Conservation (phyloP, 2,797 vertebrate genomes). For the Staurois parvus region DNA sequence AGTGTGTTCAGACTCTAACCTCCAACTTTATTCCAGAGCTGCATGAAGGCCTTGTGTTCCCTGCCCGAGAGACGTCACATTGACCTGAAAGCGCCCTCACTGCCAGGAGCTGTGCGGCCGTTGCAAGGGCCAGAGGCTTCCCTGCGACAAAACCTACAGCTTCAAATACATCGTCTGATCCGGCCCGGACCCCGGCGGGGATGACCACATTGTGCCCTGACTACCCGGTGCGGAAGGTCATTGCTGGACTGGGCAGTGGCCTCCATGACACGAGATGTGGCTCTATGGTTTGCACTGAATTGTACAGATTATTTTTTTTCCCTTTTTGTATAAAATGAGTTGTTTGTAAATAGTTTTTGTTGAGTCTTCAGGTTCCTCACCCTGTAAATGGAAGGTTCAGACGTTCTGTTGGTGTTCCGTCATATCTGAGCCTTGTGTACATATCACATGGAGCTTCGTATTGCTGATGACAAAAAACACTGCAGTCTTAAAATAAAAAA, state of each 20-base stretch:
- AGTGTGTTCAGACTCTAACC: not conserved
- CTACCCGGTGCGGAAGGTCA: too few species aligned
- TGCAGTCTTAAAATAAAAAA: conserved; percentile 53
- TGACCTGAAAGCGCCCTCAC: conserved; percentile 88
- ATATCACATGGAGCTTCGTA: not conserved
- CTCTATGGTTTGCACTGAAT: not conserved
- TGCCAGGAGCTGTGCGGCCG: conserved; percentile 93
- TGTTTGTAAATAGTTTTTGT: conserved; percentile 1
- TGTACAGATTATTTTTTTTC: not conserved
- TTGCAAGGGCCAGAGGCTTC: conserved; percentile 88
- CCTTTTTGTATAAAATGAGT: not conserved
- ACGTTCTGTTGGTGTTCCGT: not conserved
- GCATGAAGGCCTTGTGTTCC: conserved; percentile 84
- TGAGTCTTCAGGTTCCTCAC: conserved; percentile 81
- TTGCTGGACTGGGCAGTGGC: too few species aligned
- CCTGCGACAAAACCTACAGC: conserved; percentile 90
- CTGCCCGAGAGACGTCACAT: conserved; percentile 89
- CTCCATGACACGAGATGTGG: not conserved
- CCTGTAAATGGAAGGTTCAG: too few species aligned
- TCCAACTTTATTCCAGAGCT: conserved; percentile 75
- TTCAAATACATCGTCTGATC: conserved; percentile 90
- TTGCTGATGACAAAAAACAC: not conserved
- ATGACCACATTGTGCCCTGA: too few species aligned
- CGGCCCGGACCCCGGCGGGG: too few species aligned
- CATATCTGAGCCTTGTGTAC: not conserved